Evolutionary conservation across 1,140 invertebrate species (phyloP).

Genomic region (Euwallacea fornicatus): DNA sequence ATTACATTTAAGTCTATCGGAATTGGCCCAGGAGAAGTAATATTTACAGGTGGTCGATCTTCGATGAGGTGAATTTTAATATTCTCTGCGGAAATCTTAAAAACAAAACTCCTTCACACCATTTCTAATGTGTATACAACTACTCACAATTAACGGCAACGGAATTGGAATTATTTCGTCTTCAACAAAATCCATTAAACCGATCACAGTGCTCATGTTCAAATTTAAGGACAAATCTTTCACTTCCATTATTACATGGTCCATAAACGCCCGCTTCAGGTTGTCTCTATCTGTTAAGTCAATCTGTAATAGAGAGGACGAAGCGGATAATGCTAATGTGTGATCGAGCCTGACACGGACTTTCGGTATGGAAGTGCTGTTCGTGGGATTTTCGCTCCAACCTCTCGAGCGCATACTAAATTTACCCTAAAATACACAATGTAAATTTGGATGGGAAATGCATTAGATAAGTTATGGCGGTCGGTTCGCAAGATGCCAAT

Average conservation of each 20-base stretch:
- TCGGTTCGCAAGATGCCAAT: no score
- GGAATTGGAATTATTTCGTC: conserved; percentile 80
- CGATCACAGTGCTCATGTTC: conserved; percentile 78
- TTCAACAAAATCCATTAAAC: conserved; percentile 78
- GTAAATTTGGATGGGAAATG: no score
- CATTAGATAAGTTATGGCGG: no score
- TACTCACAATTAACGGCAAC: conserved; percentile 73
- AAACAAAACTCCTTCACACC: conserved; percentile 6
- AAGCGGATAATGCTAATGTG: conserved; percentile 49
- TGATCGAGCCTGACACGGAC: conserved; percentile 64
- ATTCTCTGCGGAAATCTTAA: conserved; percentile 68
- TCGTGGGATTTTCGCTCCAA: conserved; percentile 65
- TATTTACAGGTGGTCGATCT: conserved; percentile 77
- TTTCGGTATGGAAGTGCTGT: conserved; percentile 43
- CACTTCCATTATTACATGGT: conserved; percentile 64
- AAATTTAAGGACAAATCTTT: conserved; percentile 69
- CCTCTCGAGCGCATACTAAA: conserved; percentile 71
- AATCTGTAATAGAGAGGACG: conserved; percentile 39
- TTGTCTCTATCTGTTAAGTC: conserved; percentile 54
- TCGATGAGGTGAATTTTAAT: conserved; percentile 72
- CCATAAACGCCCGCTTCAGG: conserved; percentile 53
- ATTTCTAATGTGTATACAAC: neutral
- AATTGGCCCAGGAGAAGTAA: conserved; percentile 78
- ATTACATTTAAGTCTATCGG: conserved; percentile 77
- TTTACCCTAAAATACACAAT: conserved; percentile 60